phyloP scores from a whole-genome alignment of 1,140 invertebrate genomes.

The Triops cancriformis region DNA sequence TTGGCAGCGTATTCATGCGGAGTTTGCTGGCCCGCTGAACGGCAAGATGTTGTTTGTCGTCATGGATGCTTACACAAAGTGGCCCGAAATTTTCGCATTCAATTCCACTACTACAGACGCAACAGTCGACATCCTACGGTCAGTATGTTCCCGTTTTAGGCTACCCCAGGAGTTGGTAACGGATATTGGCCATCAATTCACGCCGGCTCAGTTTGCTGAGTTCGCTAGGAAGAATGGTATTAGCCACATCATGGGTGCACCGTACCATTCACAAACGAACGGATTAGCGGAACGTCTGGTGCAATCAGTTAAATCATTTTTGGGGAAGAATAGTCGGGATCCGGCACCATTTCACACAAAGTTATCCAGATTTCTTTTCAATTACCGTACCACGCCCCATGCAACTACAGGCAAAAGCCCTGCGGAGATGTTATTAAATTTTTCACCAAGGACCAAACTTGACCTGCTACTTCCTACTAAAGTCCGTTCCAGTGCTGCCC shows the following conservation, averaged over 20 bases:
- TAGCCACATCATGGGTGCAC: too few species aligned
- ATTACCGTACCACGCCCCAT: conserved; percentile 21
- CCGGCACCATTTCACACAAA: neutral
- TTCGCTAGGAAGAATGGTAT: too few species aligned
- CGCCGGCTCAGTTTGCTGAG: too few species aligned
- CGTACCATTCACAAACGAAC: too few species aligned
- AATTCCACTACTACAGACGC: conserved; percentile 29
- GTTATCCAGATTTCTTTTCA: conserved; percentile 15
- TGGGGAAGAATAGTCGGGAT: neutral
- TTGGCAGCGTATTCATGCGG: too few species aligned
- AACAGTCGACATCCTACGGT: conserved; percentile 17
- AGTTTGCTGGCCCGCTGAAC: too few species aligned
- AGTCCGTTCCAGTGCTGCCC: too few species aligned
- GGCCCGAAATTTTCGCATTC: conserved; percentile 37
- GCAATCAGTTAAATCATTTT: too few species aligned
- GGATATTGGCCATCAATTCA: too few species aligned
- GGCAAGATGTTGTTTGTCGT: conserved; percentile 40
- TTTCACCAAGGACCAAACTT: neutral
- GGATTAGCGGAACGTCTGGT: too few species aligned
- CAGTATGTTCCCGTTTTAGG: conserved; percentile 17
- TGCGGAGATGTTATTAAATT: neutral
- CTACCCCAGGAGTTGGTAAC: too few species aligned
- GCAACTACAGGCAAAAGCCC: conserved; percentile 16
- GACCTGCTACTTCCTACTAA: conserved; percentile 9
- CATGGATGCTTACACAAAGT: conserved; percentile 37